Conservation (phyloP, 2,113 vertebrate species). For the Eulacestoma nigropectus region DNA sequence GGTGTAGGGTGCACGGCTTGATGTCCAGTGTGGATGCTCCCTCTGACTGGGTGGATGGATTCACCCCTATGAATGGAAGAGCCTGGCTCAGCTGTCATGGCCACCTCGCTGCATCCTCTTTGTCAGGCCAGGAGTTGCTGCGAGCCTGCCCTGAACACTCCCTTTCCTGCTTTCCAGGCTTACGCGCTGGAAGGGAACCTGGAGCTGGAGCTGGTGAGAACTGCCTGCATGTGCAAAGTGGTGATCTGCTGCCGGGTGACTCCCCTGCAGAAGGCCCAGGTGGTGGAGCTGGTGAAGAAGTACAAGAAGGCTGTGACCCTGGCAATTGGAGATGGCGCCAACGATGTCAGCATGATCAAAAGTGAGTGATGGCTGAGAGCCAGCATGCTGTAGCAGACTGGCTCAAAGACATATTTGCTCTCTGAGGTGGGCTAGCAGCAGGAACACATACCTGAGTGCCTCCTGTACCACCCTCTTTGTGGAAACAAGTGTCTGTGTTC, state of each 20-base stretch:
- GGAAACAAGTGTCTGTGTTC: not conserved
- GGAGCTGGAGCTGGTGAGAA: slow-evolving; percentile 83
- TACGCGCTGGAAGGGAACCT: slow-evolving; percentile 80
- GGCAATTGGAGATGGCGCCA: slow-evolving; percentile 93
- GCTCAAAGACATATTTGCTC: accelerated
- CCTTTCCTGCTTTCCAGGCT: slow-evolving; percentile 71
- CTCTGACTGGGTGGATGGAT: accelerated
- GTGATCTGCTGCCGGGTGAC: slow-evolving; percentile 96
- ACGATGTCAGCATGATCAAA: slow-evolving; percentile 97
- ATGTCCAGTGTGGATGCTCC: not conserved
- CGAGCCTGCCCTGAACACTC: not conserved
- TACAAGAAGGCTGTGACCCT: slow-evolving; percentile 89
- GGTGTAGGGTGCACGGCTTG: accelerated
- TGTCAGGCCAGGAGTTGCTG: not conserved
- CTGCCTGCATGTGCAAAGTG: slow-evolving; percentile 87
- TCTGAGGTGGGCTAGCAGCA: not conserved
- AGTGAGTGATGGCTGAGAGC: slow-evolving; percentile 59
- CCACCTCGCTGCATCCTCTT: accelerated
- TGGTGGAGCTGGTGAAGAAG: slow-evolving; percentile 92
- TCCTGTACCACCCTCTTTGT: not conserved
- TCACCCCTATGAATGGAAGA: not conserved
- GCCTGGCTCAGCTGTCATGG: not conserved
- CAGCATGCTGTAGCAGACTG: not conserved
- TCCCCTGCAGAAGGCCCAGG: slow-evolving; percentile 93
- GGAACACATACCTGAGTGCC: not conserved